Evolutionary conservation across 2,888 invertebrate species (phyloP).

Genomic region (Leptinotarsa tumamoca): DNA sequence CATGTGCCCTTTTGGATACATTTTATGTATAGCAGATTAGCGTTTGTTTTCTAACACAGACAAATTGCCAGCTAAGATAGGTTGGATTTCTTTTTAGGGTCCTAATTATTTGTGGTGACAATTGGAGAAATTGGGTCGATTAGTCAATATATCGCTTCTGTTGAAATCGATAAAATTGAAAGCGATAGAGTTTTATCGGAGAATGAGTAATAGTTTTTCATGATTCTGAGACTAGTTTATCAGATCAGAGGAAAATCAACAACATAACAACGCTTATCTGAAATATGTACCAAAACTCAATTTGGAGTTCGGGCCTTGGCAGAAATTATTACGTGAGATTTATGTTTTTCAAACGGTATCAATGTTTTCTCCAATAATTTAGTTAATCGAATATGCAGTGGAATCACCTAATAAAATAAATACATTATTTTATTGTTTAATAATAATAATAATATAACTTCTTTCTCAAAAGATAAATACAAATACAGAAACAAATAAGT

Average conservation of each 20-base stretch:
- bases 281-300: not conserved
- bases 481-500: too few relatives aligned
- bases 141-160: constrained; percentile 23
- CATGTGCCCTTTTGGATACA: constrained; percentile 57
- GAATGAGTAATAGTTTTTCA: constrained; percentile 7
- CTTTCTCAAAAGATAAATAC: too few relatives aligned
- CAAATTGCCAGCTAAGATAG: constrained; percentile 29
- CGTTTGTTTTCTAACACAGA: constrained; percentile 32
- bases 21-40: constrained; percentile 28
- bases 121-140: constrained; percentile 38
- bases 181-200: constrained; percentile 13
- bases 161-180: not conserved
- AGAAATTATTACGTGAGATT: not conserved
- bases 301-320: not conserved
- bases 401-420: too few relatives aligned
- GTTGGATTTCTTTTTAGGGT: constrained; percentile 27
- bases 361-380: too few relatives aligned
- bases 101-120: constrained; percentile 43
- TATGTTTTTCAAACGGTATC: too few relatives aligned
- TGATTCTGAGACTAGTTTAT: not conserved
- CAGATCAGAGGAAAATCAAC: not conserved
- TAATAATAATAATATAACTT: too few relatives aligned
- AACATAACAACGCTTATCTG: not conserved
- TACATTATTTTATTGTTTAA: too few relatives aligned
- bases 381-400: too few relatives aligned